A percentile compares a stretch with the other conserved stretches of the same genome.
Conservation (phyloP, 1,140 invertebrate species). For the Drosophila arizonae region DNA sequence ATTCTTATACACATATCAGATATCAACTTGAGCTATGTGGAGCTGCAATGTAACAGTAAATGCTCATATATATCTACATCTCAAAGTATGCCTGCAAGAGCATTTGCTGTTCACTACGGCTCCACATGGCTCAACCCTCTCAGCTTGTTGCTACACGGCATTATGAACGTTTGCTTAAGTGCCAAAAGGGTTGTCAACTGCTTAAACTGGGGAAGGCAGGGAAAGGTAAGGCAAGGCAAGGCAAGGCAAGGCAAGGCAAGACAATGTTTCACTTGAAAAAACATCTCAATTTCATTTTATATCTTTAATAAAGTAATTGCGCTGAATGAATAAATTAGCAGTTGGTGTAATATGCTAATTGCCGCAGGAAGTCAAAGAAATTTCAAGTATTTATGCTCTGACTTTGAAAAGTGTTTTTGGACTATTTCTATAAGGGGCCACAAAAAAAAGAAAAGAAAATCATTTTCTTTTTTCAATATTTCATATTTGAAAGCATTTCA, state of each 20-base stretch:
- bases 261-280: background rate
- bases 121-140: too few relatives aligned
- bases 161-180: background rate
- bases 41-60: too few relatives aligned
- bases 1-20: too few relatives aligned
- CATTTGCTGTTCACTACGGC: background rate
- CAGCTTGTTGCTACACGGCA: background rate
- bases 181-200: slow-evolving; percentile 4
- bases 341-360: background rate
- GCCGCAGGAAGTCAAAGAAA: background rate
- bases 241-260: background rate
- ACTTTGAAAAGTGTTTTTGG: background rate
- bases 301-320: background rate
- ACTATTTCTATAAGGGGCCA: background rate
- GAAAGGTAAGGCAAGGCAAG: too few relatives aligned
- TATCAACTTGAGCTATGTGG: too few relatives aligned
- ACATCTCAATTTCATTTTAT: background rate
- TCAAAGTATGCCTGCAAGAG: background rate
- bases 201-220: background rate
- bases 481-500: too few relatives aligned
- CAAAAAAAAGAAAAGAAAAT: too few relatives aligned
- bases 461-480: too few relatives aligned
- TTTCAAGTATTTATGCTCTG: background rate
- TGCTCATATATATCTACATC: too few relatives aligned
- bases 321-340: slow-evolving; percentile 1